Evolutionary conservation across 1,140 invertebrate species (phyloP).

Genomic region (Tetraneura akinire): DNA sequence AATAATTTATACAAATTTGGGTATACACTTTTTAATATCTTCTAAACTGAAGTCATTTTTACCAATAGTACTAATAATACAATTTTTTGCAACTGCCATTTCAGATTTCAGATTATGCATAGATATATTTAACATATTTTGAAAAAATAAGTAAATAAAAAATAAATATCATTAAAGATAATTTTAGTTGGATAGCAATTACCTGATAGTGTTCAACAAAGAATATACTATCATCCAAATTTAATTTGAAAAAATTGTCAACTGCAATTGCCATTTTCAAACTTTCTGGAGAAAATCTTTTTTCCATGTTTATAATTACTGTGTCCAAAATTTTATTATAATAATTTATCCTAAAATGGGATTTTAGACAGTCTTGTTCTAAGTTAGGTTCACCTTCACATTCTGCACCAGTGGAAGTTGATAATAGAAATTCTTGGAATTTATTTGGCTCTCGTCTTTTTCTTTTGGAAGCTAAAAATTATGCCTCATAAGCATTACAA

Average conservation of each 20-base stretch:
- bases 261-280: conserved; percentile 3
- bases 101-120: neutral
- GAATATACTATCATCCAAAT: conserved; percentile 14
- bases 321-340: conserved; percentile 10
- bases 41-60: neutral
- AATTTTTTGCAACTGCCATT: neutral
- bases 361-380: neutral
- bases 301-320: neutral
- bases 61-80: neutral
- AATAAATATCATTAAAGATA: neutral
- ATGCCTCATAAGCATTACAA: neutral
- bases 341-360: neutral
- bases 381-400: neutral
- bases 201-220: conserved; percentile 14
- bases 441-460: conserved; percentile 6
- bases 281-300: neutral
- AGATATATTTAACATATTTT: conserved; percentile 2
- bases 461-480: conserved; percentile 1
- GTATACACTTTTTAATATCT: neutral
- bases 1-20: conserved; percentile 1
- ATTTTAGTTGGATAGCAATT: neutral
- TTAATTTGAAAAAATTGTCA: conserved; percentile 12
- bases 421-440: neutral
- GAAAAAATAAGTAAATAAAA: neutral
- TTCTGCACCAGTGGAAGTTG: conserved; percentile 1